Evolutionary conservation across 2,888 invertebrate species (phyloP), one percentile per base, ranked within the genome.

Genomic region (Trimorus sp.): DNA sequence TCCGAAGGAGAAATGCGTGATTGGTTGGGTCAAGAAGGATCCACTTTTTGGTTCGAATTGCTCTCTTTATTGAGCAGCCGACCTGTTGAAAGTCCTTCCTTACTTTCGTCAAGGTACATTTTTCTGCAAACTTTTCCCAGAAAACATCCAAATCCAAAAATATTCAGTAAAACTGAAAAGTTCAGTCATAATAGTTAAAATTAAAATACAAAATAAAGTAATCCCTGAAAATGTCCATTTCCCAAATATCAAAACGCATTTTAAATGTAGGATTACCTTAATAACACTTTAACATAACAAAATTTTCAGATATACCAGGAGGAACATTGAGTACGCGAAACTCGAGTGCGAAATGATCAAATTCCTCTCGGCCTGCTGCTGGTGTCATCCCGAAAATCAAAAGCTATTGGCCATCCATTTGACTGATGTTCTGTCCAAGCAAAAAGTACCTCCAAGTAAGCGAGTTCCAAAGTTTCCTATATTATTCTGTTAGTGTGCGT

Each of bases 301-400:
- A 26, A 26, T 4, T 26, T 26, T 26, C 1, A 26, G 26, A 26
- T 26, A 26, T 26, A 26, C 26, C 26, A 26, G 26, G 26, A 26
- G 26, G 26, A 26, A 26, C 26, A 26, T 26, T 26, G 26, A 26
- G 2, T 26, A 91, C 60, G 89, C 90, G 16, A 90, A 89, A 69
- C 91, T 96, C 70, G 96, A 96, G 89, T 95, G 95, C 86, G 95
- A 95, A 14, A 96, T 96, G 58, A 96, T 98, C 51, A 94, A 95
- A 83, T 95, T 98, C 90, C 94, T 98, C 86, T 95, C 96, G 0
- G 95, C 95, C 87, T 95, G 97, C 87, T 97, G 97, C 66, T 94
- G 96, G 88, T 97, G 97, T 89, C 97, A 98, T 92, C 94, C 95
- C 0, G 94, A 93, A 65, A 98, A 98, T 92, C 98, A 98, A 92